Evolutionary conservation across 2,888 invertebrate species (phyloP).

Genomic region (Leptopilina syphax): DNA sequence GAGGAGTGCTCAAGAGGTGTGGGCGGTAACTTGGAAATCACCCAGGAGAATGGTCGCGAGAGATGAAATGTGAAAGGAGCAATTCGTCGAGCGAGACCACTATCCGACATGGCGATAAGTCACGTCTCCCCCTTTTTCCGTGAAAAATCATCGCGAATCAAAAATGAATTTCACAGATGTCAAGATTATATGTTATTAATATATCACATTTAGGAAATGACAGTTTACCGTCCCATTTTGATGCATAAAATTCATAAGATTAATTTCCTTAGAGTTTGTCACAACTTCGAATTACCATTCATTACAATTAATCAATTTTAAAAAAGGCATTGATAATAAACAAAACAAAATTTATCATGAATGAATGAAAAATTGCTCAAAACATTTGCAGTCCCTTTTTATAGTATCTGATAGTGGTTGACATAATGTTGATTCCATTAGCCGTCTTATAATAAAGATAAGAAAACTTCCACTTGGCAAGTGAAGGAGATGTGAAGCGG

Average conservation of each 20-base stretch:
- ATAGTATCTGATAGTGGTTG: not conserved
- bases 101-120: conserved; percentile 51
- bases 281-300: conserved; percentile 16
- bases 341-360: not conserved
- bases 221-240: not conserved
- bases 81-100: conserved; percentile 58
- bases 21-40: conserved; percentile 67
- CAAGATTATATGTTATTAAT: conserved; percentile 15
- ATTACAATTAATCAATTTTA: not conserved
- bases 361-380: not conserved
- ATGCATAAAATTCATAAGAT: not conserved
- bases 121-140: conserved; percentile 41
- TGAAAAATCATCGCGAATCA: conserved; percentile 51
- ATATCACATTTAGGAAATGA: conserved; percentile 19
- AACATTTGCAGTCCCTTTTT: not conserved
- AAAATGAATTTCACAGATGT: conserved; percentile 37
- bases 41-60: conserved; percentile 62
- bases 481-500: conserved; percentile 8
- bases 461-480: conserved; percentile 30
- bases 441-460: conserved; percentile 36
- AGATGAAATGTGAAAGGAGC: conserved; percentile 68
- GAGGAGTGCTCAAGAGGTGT: conserved; percentile 55
- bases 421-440: conserved; percentile 15
- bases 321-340: too few species aligned
- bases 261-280: conserved; percentile 1